phyloP scores from a whole-genome alignment of 2,797 vertebrate species.

The Catharus ustulatus region DNA sequence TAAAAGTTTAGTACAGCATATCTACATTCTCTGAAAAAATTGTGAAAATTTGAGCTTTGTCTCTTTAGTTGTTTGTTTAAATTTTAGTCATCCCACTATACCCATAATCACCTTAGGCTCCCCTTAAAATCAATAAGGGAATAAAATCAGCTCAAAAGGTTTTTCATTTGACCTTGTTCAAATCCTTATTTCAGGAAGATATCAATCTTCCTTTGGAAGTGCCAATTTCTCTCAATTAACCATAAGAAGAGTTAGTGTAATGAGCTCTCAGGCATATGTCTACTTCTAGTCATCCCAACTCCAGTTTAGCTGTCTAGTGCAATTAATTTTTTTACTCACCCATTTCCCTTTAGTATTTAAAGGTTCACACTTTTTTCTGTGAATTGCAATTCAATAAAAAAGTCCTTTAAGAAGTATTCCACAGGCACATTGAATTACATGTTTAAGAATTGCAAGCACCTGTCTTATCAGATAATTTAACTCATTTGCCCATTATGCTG shows the following conservation, averaged over 20 bases:
- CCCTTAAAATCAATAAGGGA: neutral
- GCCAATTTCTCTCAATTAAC: conserved; percentile 35
- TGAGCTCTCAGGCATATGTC: neutral
- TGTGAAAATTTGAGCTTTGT: neutral
- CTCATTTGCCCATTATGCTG: neutral
- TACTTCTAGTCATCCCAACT: neutral
- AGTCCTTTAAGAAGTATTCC: neutral
- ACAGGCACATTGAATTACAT: neutral
- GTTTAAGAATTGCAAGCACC: neutral
- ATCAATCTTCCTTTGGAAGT: neutral
- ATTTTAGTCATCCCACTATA: neutral
- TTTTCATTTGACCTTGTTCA: neutral
- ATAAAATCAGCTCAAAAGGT: neutral
- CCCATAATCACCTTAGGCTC: neutral
- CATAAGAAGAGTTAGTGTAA: neutral
- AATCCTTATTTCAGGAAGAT: neutral
- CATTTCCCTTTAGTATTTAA: neutral
- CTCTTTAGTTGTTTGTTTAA: neutral
- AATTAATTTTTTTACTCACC: neutral
- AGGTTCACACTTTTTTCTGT: neutral
- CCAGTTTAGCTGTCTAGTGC: neutral
- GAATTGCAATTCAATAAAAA: neutral
- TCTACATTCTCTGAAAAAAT: neutral
- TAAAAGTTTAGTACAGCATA: neutral
- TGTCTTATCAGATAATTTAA: neutral